Percentiles rank a stretch among this genome's conserved stretches.
phyloP scores from a whole-genome alignment of 2,888 invertebrate species.

The Caradrina clavipalpis region DNA sequence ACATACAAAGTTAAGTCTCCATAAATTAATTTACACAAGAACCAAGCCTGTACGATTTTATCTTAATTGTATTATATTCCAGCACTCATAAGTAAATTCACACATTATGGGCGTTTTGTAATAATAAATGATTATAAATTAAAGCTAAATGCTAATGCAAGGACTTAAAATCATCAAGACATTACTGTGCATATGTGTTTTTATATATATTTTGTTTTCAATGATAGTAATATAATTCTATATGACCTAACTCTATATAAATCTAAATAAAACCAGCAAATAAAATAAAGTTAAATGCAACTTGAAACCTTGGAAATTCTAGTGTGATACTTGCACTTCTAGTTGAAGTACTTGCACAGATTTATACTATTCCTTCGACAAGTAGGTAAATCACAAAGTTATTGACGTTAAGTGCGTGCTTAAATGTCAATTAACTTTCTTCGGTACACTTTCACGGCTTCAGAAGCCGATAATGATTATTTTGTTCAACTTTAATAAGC shows the following conservation, averaged over 20 bases:
- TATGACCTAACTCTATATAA: not conserved
- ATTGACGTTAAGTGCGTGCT: conserved; percentile 47
- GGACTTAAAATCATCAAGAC: conserved; percentile 15
- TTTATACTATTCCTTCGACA: conserved; percentile 34
- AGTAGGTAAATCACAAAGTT: conserved; percentile 46
- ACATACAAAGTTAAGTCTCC: conserved; percentile 15
- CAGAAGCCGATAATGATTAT: conserved; percentile 40
- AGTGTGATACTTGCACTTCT: not conserved
- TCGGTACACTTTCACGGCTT: conserved; percentile 50
- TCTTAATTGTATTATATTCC: conserved; percentile 56
- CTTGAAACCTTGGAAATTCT: conserved; percentile 7
- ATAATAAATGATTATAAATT: conserved; percentile 39
- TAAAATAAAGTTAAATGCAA: not conserved
- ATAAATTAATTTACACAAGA: conserved; percentile 48
- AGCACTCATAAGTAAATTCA: conserved; percentile 38
- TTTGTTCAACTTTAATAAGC: conserved; percentile 45
- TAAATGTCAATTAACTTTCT: conserved; percentile 57
- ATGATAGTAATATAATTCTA: conserved; percentile 10
- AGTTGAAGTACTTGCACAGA: conserved; percentile 2
- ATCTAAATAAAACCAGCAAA: conserved; percentile 7
- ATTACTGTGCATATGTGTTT: conserved; percentile 22
- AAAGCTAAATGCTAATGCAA: conserved; percentile 33
- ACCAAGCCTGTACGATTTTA: conserved; percentile 53
- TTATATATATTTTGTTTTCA: conserved; percentile 23
- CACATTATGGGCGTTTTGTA: conserved; percentile 22